These are phyloP conservation scores for Gnathonemus longibarbis DNA, from an alignment of 2,113 vertebrate genomes.

Conservation along the genomic window DNA sequence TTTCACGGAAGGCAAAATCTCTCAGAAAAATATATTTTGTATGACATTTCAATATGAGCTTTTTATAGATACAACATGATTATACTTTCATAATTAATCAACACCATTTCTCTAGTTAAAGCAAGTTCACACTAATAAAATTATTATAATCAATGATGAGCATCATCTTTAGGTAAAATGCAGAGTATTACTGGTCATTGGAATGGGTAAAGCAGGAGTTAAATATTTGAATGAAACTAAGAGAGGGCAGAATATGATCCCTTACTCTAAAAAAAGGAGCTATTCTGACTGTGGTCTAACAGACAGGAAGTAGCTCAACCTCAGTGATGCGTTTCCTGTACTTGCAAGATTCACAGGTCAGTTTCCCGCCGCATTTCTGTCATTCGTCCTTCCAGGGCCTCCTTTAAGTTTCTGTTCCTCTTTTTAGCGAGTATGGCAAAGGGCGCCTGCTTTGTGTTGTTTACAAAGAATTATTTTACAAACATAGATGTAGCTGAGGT, in stretches of 20 bases:
- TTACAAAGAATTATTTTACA: slow-evolving; percentile 9
- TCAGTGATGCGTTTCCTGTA: slow-evolving; percentile 63
- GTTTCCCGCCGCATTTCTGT: slow-evolving; percentile 43
- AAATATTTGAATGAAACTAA: no score
- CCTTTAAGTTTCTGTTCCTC: slow-evolving; percentile 18
- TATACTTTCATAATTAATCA: not conserved
- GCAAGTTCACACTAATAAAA: not conserved
- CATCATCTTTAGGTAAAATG: not conserved
- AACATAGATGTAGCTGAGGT: not conserved
- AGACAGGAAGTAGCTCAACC: slow-evolving; percentile 70
- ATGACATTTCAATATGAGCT: not conserved
- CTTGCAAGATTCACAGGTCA: slow-evolving; percentile 62
- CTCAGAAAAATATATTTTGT: not conserved
- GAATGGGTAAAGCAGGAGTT: not conserved
- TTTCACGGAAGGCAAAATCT: not conserved
- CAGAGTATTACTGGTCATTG: not conserved
- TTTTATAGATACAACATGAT: not conserved
- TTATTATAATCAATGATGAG: not conserved
- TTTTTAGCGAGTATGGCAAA: slow-evolving; percentile 9
- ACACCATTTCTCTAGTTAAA: not conserved
- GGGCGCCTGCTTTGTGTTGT: not conserved
- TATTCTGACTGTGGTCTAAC: slow-evolving; percentile 68
- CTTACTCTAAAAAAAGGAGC: slow-evolving; percentile 53
- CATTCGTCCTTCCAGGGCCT: slow-evolving; percentile 27
- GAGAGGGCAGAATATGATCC: slow-evolving; percentile 48